Evolutionary conservation across 2,113 vertebrate species (phyloP).

Genomic region (Trichechus manatus): DNA sequence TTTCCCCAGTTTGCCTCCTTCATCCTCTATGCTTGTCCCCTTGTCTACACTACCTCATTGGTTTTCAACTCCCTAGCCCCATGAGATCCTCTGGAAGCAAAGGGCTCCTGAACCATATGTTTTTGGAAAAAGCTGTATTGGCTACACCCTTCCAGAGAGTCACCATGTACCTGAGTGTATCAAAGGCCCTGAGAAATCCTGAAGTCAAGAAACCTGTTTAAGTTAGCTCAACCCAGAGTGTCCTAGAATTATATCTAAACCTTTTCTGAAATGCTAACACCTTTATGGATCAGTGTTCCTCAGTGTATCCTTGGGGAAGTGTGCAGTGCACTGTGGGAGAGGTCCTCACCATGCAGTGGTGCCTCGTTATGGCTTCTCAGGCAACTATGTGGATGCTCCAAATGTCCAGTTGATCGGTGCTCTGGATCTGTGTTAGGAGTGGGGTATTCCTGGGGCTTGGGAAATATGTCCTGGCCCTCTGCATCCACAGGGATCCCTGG

Average conservation of each 20-base stretch:
- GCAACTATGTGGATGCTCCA: background rate
- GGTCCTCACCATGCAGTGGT: fast-evolving
- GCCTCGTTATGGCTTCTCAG: background rate
- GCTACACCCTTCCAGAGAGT: fast-evolving
- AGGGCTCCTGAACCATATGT: background rate
- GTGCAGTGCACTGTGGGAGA: background rate
- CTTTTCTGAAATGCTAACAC: background rate
- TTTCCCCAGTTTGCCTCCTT: background rate
- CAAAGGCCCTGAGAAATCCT: background rate
- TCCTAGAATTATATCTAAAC: background rate
- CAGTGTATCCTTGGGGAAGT: fast-evolving
- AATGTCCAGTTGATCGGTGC: fast-evolving
- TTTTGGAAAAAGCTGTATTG: background rate
- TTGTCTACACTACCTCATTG: background rate
- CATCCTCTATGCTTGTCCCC: too few species aligned
- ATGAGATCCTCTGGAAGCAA: background rate
- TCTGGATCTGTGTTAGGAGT: background rate
- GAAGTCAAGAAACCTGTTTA: background rate
- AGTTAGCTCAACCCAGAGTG: background rate
- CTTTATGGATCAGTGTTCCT: background rate
- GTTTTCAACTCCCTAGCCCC: background rate
- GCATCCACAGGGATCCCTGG: background rate
- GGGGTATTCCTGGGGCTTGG: background rate
- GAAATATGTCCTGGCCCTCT: background rate
- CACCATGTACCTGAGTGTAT: fast-evolving